Conservation (phyloP, 2,797 vertebrate species). For the Gymnothorax reevesii region DNA sequence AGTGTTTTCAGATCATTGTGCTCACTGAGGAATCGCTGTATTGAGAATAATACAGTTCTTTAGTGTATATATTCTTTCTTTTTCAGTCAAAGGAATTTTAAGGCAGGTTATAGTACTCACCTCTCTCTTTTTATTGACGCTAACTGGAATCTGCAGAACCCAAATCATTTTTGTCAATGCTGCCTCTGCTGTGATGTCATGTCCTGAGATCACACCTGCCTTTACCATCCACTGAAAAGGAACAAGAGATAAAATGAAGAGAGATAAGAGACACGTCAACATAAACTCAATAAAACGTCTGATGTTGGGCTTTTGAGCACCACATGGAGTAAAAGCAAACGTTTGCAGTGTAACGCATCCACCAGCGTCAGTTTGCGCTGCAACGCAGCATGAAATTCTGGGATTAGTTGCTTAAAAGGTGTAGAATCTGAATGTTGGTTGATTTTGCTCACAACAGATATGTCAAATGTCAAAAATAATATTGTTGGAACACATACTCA, state of each 20-base stretch:
- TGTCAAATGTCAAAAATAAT: no score
- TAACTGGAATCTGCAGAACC: not conserved
- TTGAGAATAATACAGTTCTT: not conserved
- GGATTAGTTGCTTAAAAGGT: no score
- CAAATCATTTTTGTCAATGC: slow-evolving; percentile 33
- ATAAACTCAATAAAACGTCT: not conserved
- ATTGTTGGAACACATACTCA: no score
- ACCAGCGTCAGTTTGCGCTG: no score
- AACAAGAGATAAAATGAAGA: not conserved
- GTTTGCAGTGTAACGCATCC: no score
- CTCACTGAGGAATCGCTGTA: no score
- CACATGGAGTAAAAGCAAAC: no score
- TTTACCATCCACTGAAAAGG: slow-evolving; percentile 11
- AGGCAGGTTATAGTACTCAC: not conserved
- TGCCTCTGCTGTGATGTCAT: slow-evolving; percentile 32
- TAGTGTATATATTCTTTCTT: not conserved
- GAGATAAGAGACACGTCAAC: not conserved
- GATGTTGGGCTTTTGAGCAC: no score
- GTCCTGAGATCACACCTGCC: slow-evolving; percentile 20
- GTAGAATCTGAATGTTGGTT: no score
- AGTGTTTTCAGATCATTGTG: no score
- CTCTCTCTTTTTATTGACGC: not conserved
- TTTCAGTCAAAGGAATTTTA: not conserved
- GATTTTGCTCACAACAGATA: no score
- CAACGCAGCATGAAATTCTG: no score